Evolutionary conservation across 2,888 invertebrate genomes (phyloP).

Genomic region (Troides aeacus): DNA sequence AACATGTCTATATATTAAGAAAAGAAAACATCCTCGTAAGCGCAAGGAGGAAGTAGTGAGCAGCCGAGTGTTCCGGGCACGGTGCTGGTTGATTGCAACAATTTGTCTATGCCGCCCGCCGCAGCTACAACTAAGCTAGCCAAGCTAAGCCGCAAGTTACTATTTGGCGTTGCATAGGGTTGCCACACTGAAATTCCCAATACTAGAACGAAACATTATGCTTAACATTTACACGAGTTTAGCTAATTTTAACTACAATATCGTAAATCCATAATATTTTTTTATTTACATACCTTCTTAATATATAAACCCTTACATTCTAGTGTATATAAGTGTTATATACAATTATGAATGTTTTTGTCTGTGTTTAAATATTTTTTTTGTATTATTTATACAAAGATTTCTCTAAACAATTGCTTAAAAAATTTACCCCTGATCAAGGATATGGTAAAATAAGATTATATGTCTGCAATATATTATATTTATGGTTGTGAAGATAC

Average conservation of each 20-base stretch:
- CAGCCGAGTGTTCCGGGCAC: slow-evolving; percentile 1
- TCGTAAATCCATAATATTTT: no score
- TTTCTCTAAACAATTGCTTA: no score
- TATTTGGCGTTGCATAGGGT: slow-evolving; percentile 31
- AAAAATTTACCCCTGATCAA: no score
- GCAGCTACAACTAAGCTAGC: slow-evolving; percentile 35
- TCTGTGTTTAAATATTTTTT: no score
- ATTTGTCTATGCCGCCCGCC: slow-evolving; percentile 52
- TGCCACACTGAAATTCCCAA: slow-evolving; percentile 11
- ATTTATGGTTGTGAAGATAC: no score
- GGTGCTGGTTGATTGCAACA: slow-evolving; percentile 50
- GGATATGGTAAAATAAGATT: no score
- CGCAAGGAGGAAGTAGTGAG: slow-evolving; percentile 1
- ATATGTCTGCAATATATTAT: no score
- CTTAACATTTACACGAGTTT: neutral
- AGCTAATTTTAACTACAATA: neutral
- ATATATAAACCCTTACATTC: no score
- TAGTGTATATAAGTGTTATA: no score
- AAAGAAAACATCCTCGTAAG: neutral
- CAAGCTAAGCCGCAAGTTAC: slow-evolving; percentile 35
- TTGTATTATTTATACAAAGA: no score
- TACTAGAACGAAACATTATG: neutral
- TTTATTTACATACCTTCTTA: no score
- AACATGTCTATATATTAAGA: neutral
- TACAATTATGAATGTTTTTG: no score